These are phyloP conservation scores for Acropora yongei DNA, from an alignment of 64 coral and sea anemone species.

Conservation along the genomic window DNA sequence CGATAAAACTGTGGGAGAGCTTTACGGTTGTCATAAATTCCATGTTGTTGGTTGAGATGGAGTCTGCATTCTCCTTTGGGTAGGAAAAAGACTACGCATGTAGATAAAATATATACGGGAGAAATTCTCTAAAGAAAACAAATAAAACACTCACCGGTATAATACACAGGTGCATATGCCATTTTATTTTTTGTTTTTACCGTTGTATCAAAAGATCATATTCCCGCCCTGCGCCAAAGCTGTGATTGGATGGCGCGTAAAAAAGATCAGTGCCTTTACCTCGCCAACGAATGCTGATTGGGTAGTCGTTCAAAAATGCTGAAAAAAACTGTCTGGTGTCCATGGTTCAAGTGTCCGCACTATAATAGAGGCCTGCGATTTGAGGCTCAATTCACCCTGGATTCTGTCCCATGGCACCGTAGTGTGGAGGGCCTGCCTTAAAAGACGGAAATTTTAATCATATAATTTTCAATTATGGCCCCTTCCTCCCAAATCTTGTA, in stretches of 20 bases:
- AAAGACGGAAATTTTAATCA: too few species aligned
- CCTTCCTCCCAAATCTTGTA: too few species aligned
- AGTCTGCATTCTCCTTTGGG: slow-evolving; percentile 19
- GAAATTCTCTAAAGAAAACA: neutral
- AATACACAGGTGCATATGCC: neutral
- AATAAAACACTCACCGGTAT: neutral
- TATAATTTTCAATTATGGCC: too few species aligned
- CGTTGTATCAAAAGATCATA: neutral
- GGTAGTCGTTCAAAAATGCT: too few species aligned
- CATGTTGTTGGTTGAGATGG: slow-evolving; percentile 41
- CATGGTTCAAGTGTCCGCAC: too few species aligned
- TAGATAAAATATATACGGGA: neutral
- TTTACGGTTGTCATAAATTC: slow-evolving; percentile 22
- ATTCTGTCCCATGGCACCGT: too few species aligned
- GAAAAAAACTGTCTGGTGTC: too few species aligned
- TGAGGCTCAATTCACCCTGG: too few species aligned
- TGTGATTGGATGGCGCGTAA: neutral
- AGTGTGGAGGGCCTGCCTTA: too few species aligned
- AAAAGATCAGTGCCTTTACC: neutral
- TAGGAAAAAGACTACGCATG: neutral
- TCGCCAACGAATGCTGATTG: too few species aligned
- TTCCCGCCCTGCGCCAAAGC: neutral
- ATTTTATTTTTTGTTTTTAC: neutral
- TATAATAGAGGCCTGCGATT: neutral
- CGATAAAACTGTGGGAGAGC: neutral